Evolutionary conservation across 2,797 vertebrate genomes (phyloP).

Genomic region (Macropodus opercularis): DNA sequence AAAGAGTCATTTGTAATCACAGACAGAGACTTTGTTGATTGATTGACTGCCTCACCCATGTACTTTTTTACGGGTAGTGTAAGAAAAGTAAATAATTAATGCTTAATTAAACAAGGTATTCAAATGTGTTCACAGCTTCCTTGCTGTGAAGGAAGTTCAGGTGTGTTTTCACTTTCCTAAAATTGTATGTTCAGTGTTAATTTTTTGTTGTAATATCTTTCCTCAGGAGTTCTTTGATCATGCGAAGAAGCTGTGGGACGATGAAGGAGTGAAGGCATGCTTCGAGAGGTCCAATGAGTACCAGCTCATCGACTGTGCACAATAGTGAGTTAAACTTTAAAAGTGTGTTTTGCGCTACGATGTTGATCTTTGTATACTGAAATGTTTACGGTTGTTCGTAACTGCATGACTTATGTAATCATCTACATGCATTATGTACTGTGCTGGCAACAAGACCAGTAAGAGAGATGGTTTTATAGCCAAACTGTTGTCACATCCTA

Average conservation of each 20-base stretch:
- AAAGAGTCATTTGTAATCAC: too few relatives aligned
- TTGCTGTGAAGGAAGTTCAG: constrained; percentile 1
- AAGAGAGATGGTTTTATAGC: constrained; percentile 19
- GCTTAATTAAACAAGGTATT: too few relatives aligned
- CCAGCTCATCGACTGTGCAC: constrained; percentile 98
- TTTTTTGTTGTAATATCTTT: constrained; percentile 8
- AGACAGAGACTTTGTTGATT: too few relatives aligned
- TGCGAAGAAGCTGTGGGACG: constrained; percentile 98
- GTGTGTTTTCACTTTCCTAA: neutral
- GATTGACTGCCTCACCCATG: too few relatives aligned
- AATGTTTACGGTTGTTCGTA: neutral
- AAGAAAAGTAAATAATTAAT: too few relatives aligned
- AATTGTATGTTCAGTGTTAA: neutral
- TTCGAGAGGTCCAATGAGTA: constrained; percentile 98
- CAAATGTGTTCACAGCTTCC: too few relatives aligned
- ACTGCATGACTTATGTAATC: constrained; percentile 1
- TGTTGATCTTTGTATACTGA: neutral
- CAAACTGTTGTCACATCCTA: constrained; percentile 27
- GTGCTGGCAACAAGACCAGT: constrained; percentile 11
- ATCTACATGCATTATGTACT: neutral
- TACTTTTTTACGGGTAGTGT: too few relatives aligned
- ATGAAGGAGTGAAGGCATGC: constrained; percentile 98
- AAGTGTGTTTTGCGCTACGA: constrained; percentile 1
- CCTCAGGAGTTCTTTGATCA: constrained; percentile 98
- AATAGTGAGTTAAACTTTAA: constrained; percentile 90